Base-by-base conservation (phyloP, 2,888 invertebrate genomes). In the Dioctria rufipes region DNA sequence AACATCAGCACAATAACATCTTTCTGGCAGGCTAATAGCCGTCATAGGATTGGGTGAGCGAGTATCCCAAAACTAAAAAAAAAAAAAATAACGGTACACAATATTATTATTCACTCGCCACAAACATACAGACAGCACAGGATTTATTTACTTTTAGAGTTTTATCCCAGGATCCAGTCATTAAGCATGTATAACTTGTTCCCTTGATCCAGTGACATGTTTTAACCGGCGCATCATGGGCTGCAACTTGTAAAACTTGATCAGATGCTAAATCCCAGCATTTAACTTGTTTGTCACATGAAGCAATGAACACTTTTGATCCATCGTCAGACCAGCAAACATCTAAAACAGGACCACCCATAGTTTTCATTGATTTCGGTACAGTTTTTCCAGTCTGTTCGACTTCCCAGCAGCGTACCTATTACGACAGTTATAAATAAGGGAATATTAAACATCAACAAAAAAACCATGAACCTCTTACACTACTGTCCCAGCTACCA, bases 141-240 rank as follows among this genome's bases (percentile, higher is more conserved):
- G 25, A 25, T 25, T 25, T 25, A 25, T 25, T 78, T 87, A 94
- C 94, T 89, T 95, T 96, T 43, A 99, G 90, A 0, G 98, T 98
- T 90, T 98, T 98, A 88, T 99, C 99, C 99, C 99, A 99, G 25
- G 98, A 97, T 4, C 98, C 97, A 0, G 99, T 99, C 98, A 99
- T 99, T 43, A 99, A 92, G 87, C 99, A 99, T 4, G 94, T 94
- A 90, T 99, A 99, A 88, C 94, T 96, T 3, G 96, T 93, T 0
- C 96, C 96, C 89, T 98, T 98, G 37, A 99, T 93, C 97, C 98
- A 99, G 88, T 99, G 98, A 85, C 98, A 98, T 0, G 98, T 97
- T 90, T 95, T 97, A 4, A 99, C 94, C 0, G 99, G 98, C 2
- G 95, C 98, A 86, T 99, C 99, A 88, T 99, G 99, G 2, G 94